These are phyloP conservation scores for Percopsis transmontana DNA, from an alignment of 2,113 vertebrate species.

Conservation along the genomic window DNA sequence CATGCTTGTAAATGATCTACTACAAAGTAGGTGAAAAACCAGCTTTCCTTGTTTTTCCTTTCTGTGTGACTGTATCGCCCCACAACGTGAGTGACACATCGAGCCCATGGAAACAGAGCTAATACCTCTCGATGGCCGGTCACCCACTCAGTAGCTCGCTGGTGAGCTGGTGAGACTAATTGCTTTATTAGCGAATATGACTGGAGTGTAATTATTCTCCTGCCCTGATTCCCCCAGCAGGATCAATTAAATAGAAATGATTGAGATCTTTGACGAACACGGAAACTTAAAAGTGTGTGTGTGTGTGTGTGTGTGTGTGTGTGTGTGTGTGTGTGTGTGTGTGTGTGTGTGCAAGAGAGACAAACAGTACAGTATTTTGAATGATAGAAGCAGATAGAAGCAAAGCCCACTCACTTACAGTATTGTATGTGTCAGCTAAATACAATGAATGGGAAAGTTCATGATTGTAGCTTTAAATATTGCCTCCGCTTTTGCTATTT, in stretches of 20 bases:
- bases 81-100: too few species aligned
- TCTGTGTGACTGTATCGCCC: too few species aligned
- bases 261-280: slow-evolving; percentile 28
- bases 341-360: background rate
- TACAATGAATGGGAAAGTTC: too few species aligned
- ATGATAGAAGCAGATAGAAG: background rate
- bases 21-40: background rate
- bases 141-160: slow-evolving; percentile 3
- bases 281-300: slow-evolving; percentile 7
- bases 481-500: too few species aligned
- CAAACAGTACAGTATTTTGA: background rate
- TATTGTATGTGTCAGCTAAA: too few species aligned
- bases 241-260: slow-evolving; percentile 40
- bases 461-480: too few species aligned
- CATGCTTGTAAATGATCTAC: slow-evolving; percentile 50
- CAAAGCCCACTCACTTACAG: background rate
- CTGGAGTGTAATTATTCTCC: slow-evolving; percentile 28
- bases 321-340: background rate
- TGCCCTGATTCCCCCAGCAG: slow-evolving; percentile 35
- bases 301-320: background rate
- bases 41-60: too few species aligned
- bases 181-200: slow-evolving; percentile 55
- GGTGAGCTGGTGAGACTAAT: slow-evolving; percentile 27
- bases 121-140: slow-evolving; percentile 23
- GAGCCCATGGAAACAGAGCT: slow-evolving; percentile 31